These are phyloP conservation scores for Lepeophtheirus nordmannii DNA, from an alignment of 2,888 invertebrate species.

Conservation along the genomic window DNA sequence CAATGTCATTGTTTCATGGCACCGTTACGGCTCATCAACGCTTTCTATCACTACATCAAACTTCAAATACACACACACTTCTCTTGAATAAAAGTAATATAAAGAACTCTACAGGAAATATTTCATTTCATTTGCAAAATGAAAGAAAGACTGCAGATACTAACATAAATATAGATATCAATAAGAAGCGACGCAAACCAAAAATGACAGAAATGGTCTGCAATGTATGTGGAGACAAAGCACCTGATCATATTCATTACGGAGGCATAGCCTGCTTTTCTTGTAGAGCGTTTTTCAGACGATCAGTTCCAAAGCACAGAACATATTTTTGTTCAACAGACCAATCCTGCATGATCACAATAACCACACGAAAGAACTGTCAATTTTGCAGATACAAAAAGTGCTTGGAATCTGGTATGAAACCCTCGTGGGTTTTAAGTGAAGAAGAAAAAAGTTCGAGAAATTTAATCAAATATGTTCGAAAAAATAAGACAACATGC, in stretches of 20 bases:
- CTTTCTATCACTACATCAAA: too few species aligned
- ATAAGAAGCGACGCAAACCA: not conserved
- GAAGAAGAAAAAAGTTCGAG: not conserved
- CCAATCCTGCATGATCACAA: conserved; percentile 10
- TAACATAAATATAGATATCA: too few species aligned
- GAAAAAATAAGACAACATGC: not conserved
- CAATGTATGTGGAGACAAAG: conserved; percentile 2
- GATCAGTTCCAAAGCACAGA: conserved; percentile 11
- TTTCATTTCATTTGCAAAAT: too few species aligned
- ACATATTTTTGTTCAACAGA: conserved; percentile 11
- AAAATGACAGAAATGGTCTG: not conserved
- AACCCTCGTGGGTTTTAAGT: conserved; percentile 3
- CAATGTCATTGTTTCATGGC: too few species aligned
- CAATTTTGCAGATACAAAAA: conserved; percentile 24
- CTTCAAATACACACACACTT: too few species aligned
- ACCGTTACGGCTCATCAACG: too few species aligned
- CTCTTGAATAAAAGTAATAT: too few species aligned
- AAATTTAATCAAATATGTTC: not conserved
- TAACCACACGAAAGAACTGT: conserved; percentile 18
- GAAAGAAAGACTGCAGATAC: too few species aligned
- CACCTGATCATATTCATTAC: conserved; percentile 4
- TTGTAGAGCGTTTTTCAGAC: conserved; percentile 23
- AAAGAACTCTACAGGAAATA: too few species aligned
- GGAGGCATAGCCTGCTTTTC: conserved; percentile 9
- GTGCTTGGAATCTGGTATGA: conserved; percentile 22